Conservation (phyloP, 2,113 vertebrate species). For the Polyodon spathula region DNA sequence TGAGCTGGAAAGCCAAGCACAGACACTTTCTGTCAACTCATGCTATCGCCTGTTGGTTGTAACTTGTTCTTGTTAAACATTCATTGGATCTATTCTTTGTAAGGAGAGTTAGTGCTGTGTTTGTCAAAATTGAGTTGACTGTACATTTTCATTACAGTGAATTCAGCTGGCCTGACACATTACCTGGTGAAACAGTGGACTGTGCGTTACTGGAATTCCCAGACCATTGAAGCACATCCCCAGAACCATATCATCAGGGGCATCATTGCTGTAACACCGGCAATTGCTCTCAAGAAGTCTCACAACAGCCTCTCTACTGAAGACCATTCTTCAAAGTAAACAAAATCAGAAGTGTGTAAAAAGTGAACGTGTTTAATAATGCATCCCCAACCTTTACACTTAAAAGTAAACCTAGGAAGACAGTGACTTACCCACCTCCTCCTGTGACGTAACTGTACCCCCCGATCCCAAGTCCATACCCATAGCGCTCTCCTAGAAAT, state of each 20-base stretch:
- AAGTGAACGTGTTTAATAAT: not conserved
- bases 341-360: conserved; percentile 2
- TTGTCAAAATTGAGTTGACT: not conserved
- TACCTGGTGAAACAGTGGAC: conserved; percentile 92
- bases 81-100: too few species aligned
- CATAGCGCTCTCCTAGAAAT: conserved; percentile 85
- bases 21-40: too few species aligned
- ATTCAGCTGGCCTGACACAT: conserved; percentile 26
- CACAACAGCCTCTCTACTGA: conserved; percentile 74
- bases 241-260: conserved; percentile 94
- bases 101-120: too few species aligned
- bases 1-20: too few species aligned
- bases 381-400: not conserved
- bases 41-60: too few species aligned
- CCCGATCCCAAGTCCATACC: conserved; percentile 82
- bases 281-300: conserved; percentile 77
- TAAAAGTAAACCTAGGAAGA: not conserved
- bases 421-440: conserved; percentile 80
- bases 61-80: too few species aligned
- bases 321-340: conserved; percentile 74
- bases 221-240: conserved; percentile 94
- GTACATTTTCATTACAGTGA: not conserved
- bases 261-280: conserved; percentile 84
- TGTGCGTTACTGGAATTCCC: conserved; percentile 80
- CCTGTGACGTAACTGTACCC: conserved; percentile 96